These are phyloP conservation scores for Phaethornis superciliosus DNA, from an alignment of 2,113 vertebrate species.

Conservation along the genomic window DNA sequence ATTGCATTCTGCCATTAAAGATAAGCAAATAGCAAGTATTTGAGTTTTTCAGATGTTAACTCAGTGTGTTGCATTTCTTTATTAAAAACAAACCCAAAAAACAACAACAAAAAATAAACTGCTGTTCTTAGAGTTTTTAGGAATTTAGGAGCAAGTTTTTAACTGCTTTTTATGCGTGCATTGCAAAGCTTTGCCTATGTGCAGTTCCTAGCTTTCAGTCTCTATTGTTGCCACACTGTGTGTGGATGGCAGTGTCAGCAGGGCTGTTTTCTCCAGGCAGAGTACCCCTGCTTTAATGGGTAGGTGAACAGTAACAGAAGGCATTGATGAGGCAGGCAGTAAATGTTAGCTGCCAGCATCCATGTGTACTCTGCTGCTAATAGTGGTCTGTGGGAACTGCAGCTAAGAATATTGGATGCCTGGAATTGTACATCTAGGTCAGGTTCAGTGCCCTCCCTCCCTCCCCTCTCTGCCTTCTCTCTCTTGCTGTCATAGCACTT, in stretches of 20 bases:
- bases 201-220: neutral
- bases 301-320: neutral
- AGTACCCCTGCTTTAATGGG: neutral
- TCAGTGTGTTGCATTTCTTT: neutral
- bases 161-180: neutral
- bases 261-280: neutral
- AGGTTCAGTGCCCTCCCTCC: neutral
- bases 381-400: neutral
- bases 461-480: neutral
- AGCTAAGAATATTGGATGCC: neutral
- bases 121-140: neutral
- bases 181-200: neutral
- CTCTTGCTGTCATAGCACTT: neutral
- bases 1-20: neutral
- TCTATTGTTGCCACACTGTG: neutral
- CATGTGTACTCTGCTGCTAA: neutral
- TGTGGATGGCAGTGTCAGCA: neutral
- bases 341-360: neutral
- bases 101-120: no score
- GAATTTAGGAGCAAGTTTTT: neutral
- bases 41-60: neutral
- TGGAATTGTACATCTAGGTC: neutral
- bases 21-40: no score
- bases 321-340: fast-evolving
- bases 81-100: neutral